Base-by-base conservation (phyloP, 2,113 vertebrate species). In the Colius striatus region DNA sequence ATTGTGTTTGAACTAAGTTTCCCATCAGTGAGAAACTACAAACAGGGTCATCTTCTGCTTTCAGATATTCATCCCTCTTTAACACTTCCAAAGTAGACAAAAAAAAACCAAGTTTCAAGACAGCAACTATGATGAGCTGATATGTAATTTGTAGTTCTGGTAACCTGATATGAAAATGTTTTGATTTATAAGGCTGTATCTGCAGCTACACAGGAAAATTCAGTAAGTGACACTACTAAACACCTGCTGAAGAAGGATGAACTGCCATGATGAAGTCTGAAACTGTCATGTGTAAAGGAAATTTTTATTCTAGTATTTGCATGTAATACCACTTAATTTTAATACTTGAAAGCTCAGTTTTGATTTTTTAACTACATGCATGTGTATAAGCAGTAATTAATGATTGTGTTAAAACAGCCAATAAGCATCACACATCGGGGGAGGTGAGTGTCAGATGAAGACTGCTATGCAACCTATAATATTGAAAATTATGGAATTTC, bases 351-450 rank as follows among this genome's bases (percentile, higher is more conserved):
- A 66, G 45, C 79, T 61, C 7, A 48, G 16, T 61, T 87, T 20
- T 23, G 4, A 7, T 2, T 65, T 90, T 89, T 81, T 72, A 75
- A 65, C 29, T 89, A 65, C 29, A 83, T 55, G 66, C 26, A 16
- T 51, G 62, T 3, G 6, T n/a, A 55, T 32, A 93, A 91, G 87
- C 62, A 61, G 51, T 45, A 48, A 82, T 72, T 94, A 87, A 76
- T 38, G 78, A 81, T 82, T 19, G 58, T 95, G 82, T 89, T 94
- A 92, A 54, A 91, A 48, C 71, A 91, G 93, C 38, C 77, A 70
- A 83, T 34, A 84, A 83, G 55, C 60, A 38, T 15, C 94, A 84
- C 60, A 63, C 48, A 63, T 17, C 10, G 4, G 11, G 12, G 38
- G 14, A 7, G 13, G 16, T 54, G 57, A 67, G 50, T 55, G 55